Evolutionary conservation across 2,888 invertebrate species (phyloP), one percentile per base, ranked within the genome.

Genomic region (Anodontia alba): DNA sequence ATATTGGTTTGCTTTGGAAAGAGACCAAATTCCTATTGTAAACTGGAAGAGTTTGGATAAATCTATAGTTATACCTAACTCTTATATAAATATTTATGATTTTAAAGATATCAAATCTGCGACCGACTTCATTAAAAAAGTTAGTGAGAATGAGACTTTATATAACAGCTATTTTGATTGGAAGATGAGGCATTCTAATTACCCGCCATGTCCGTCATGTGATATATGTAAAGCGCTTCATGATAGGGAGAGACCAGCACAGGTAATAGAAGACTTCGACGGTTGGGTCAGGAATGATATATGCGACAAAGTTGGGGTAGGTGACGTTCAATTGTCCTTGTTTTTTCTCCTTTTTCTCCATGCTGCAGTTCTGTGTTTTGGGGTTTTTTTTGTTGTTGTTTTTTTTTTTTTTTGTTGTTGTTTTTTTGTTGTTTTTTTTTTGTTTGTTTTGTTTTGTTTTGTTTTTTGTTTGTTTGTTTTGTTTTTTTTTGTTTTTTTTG

Each of bases 161-260:
- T 86, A 81, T 68, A 86, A 83, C 66, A 86, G 86, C 73, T 86
- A 86, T 67, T 83, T 83, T 70, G 70, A 79, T 12, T 86, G 83
- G 83, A 71, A 26, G 51, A 77, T 73, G 23, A 23, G 67, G 15
- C 81, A 83, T 67, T 26, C 31, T 0, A 70, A 49, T 12, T 15
- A 3, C 1, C 15, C 5, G 20, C 26, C 33, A 0, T 80, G 76
- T 62, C 12, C 31, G 5, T 46, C 76, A 15, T 80, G 80, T 42
- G 10, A 23, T 1, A 23, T 73, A 7, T 80, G 80, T 70, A n/a
- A 69, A 38, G 73, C 57, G 2, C 26, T 80, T 1, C 80, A 73
- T 38, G 57, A 73, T 26, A n/a, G 31, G n/a, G 29, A 23, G 0
- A 26, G 57, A 10, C 68, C 51, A 17, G 31, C 43, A 31, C 76